These are phyloP conservation scores for Crax fasciolata DNA, from an alignment of 2,797 vertebrate species.

Conservation along the genomic window DNA sequence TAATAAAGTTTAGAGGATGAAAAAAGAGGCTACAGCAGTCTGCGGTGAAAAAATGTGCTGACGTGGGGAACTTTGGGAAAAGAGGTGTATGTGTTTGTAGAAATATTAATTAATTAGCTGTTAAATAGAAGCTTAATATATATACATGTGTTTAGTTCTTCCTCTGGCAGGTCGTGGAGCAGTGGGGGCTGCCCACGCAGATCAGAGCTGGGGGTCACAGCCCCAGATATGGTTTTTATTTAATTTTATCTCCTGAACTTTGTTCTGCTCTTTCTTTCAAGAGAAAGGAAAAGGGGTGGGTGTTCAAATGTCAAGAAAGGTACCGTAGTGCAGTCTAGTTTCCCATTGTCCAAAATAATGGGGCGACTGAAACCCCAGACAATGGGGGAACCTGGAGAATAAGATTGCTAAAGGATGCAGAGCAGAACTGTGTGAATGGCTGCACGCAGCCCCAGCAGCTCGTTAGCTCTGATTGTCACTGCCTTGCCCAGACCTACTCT, in stretches of 20 bases:
- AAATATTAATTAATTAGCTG: conserved; percentile 8
- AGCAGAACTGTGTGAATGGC: neutral
- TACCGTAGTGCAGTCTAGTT: neutral
- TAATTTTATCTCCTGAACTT: neutral
- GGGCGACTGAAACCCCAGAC: conserved; percentile 4
- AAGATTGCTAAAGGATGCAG: neutral
- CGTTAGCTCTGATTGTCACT: neutral
- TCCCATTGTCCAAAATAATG: neutral
- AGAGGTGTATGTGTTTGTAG: neutral
- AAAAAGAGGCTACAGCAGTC: neutral
- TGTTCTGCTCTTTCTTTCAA: neutral
- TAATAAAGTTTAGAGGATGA: conserved; percentile 11
- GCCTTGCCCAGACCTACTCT: neutral
- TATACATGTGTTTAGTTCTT: neutral
- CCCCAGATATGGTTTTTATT: neutral
- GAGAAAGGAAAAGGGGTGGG: neutral
- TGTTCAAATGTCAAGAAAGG: neutral
- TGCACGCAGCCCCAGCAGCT: neutral
- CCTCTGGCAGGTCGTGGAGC: neutral
- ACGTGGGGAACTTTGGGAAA: neutral
- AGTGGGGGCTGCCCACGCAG: neutral
- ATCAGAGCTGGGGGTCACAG: conserved; percentile 3
- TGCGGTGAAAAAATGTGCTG: neutral
- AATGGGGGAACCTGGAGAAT: neutral
- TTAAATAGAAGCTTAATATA: neutral